These are phyloP conservation scores for Hipparchia semele DNA, from an alignment of 2,888 invertebrate species.

Conservation along the genomic window DNA sequence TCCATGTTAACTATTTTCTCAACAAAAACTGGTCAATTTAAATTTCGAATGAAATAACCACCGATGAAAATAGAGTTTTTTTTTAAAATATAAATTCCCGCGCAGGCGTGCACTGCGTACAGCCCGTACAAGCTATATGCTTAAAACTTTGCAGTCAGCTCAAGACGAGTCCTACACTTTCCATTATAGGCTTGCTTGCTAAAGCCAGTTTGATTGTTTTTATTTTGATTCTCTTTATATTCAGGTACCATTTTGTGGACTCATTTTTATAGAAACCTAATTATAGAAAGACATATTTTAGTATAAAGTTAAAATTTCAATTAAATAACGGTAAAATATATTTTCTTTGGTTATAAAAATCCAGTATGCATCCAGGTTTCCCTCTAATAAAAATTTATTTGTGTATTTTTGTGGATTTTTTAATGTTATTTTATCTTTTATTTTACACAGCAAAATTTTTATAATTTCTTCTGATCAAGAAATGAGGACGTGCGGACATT, in stretches of 20 bases:
- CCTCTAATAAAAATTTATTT: too few relatives aligned
- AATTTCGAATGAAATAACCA: constrained; percentile 36
- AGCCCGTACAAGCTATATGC: constrained; percentile 66
- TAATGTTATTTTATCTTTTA: too few relatives aligned
- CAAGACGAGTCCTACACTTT: constrained; percentile 53
- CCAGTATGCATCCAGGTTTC: too few relatives aligned
- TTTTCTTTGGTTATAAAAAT: too few relatives aligned
- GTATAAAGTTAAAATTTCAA: too few relatives aligned
- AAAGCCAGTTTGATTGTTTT: constrained; percentile 39
- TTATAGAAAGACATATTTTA: too few relatives aligned
- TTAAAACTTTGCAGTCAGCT: constrained; percentile 42
- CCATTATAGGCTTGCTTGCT: constrained; percentile 48
- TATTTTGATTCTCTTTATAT: constrained; percentile 24
- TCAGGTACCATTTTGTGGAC: background rate
- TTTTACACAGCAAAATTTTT: too few relatives aligned
- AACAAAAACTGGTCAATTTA: constrained; percentile 29
- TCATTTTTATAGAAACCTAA: too few relatives aligned
- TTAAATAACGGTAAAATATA: too few relatives aligned
- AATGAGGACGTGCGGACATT: too few relatives aligned
- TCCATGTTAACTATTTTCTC: constrained; percentile 57
- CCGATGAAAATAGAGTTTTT: constrained; percentile 33
- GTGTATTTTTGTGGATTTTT: too few relatives aligned
- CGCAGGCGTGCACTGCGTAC: constrained; percentile 60
- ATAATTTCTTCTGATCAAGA: too few relatives aligned
- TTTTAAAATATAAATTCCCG: constrained; percentile 28